Base-by-base conservation (phyloP, 1,140 invertebrate species). In the Pararge aegeria region DNA sequence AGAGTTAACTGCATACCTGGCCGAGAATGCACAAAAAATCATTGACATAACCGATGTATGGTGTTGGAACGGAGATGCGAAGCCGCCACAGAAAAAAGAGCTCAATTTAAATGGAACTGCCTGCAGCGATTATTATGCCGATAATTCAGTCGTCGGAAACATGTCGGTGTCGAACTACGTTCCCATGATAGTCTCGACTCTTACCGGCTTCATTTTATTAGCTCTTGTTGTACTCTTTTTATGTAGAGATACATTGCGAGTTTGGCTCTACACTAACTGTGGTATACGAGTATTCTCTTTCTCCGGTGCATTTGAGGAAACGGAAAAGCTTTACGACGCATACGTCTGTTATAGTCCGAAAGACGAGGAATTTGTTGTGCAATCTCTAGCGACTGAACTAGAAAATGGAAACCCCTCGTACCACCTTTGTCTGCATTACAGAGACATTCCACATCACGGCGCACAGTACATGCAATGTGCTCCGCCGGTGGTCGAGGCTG, bases 261-360 rank as follows among this genome's bases (percentile, higher is more conserved):
- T 97, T 27, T 97, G 96, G 96, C 91, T 97, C 96, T 97, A 96
- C 79, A 94, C 96, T 16, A 94, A 94, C 63, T 98, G 97, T 83
- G 96, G 96, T n/a, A 91, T 97, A 5, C 92, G 96, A 44, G 92
- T 97, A 55, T 95, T 94, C 68, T 93, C 90, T 90, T 87, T 93
- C 91, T 78, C 88, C 84, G 75, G 90, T 79, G 70, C 90, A 68
- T 93, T 92, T 77, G 94, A 95, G 74, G 95, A 96, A 73, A 92
- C 94, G 66, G 96, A 97, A 75, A 97, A 97, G 78, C 91, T 97
- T 21, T 98, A 97, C 90, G 98, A 98, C 83, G 97, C 96, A 53
- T 98, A 98, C 88, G 94, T 98, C 5, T 95, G 96, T 61, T 98
- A 98, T 90, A 97, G 96, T 64, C 95, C 96, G 19, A 96, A 97